phyloP scores from a whole-genome alignment of 2,888 invertebrate genomes.

The Drosophila diplacantha region DNA sequence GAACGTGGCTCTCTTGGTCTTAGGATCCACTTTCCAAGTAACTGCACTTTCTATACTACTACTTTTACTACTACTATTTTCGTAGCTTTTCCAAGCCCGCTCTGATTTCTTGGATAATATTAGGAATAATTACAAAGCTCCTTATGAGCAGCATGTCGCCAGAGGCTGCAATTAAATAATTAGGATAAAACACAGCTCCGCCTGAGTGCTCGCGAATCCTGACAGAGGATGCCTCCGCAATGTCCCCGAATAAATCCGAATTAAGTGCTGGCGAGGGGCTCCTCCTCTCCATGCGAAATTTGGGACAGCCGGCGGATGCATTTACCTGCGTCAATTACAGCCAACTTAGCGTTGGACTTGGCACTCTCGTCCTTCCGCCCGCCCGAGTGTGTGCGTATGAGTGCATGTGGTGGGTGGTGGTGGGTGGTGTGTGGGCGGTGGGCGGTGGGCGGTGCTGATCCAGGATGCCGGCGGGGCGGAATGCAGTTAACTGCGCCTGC shows the following conservation, averaged over 20 bases:
- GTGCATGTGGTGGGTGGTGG: neutral
- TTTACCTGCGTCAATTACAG: slow-evolving; percentile 38
- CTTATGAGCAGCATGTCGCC: neutral
- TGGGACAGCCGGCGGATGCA: slow-evolving; percentile 10
- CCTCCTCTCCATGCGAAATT: neutral
- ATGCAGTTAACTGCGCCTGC: slow-evolving; percentile 29
- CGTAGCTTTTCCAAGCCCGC: neutral
- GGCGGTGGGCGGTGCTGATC: neutral
- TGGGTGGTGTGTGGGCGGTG: neutral
- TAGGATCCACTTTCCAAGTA: no score
- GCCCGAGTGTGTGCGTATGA: neutral
- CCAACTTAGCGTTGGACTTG: slow-evolving; percentile 34
- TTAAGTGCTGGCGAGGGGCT: neutral
- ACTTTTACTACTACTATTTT: neutral
- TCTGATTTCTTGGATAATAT: neutral
- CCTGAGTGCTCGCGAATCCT: slow-evolving; percentile 4
- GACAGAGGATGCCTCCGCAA: neutral
- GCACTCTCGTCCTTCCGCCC: slow-evolving; percentile 11
- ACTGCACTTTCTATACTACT: no score
- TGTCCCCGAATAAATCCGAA: slow-evolving; percentile 15
- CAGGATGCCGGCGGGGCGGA: slow-evolving; percentile 7
- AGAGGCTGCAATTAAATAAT: neutral
- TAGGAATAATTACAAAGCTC: neutral
- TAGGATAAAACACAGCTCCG: neutral
- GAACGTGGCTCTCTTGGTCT: no score